Evolutionary conservation across 1,140 invertebrate species (phyloP).

Genomic region (Danaus melanippus): DNA sequence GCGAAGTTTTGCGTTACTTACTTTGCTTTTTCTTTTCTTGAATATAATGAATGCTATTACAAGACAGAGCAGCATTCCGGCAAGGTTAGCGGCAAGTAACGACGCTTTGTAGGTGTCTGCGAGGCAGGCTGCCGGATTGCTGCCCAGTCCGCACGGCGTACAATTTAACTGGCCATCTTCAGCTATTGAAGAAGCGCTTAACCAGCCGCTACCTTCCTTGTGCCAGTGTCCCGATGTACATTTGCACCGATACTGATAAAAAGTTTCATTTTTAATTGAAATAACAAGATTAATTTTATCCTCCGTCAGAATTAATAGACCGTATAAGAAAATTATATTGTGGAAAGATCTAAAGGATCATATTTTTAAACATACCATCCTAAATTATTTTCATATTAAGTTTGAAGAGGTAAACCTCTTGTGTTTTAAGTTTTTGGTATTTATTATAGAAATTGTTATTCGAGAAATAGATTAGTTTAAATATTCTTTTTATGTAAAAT

Average conservation of each 20-base stretch:
- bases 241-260: constrained; percentile 50
- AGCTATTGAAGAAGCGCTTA: constrained; percentile 15
- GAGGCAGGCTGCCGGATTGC: constrained; percentile 47
- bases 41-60: constrained; percentile 82
- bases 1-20: constrained; percentile 43
- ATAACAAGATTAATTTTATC: too few relatives aligned
- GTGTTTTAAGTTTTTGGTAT: too few relatives aligned
- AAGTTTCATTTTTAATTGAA: neutral
- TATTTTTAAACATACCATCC: too few relatives aligned
- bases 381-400: too few relatives aligned
- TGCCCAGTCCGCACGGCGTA: constrained; percentile 44
- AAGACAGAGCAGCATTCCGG: constrained; percentile 81
- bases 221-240: constrained; percentile 52
- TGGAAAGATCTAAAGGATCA: too few relatives aligned
- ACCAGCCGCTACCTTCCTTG: constrained; percentile 36
- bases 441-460: too few relatives aligned
- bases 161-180: constrained; percentile 31
- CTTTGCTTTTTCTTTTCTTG: constrained; percentile 84
- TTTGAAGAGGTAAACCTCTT: too few relatives aligned
- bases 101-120: constrained; percentile 76
- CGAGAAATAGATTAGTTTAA: too few relatives aligned
- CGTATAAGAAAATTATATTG: too few relatives aligned
- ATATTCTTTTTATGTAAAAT: too few relatives aligned
- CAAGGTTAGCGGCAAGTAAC: constrained; percentile 79
- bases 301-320: too few relatives aligned